Percentiles rank a stretch among this genome's conserved stretches.
Evolutionary conservation across 2,888 invertebrate species (phyloP).

Genomic region (Cordilura impudica): DNA sequence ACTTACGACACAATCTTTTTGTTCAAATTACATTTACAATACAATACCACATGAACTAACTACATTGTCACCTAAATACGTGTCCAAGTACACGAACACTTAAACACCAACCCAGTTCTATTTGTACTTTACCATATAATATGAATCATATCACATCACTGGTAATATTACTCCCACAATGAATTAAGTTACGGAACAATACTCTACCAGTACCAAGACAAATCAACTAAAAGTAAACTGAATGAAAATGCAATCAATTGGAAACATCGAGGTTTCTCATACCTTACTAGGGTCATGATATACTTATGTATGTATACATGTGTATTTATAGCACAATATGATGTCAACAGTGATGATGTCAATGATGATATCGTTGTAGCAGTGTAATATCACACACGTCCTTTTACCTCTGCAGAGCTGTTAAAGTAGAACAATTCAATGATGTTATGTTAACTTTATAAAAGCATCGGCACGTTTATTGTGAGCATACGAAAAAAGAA

Average conservation of each 20-base stretch:
- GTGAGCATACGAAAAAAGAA: no score
- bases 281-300: neutral
- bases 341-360: constrained; percentile 9
- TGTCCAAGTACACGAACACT: constrained; percentile 35
- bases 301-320: neutral
- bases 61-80: constrained; percentile 35
- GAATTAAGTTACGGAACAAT: constrained; percentile 6
- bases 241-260: constrained; percentile 49
- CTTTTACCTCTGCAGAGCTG: no score
- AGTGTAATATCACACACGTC: constrained; percentile 1
- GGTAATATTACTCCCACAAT: neutral
- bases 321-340: neutral
- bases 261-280: constrained; percentile 27
- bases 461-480: no score
- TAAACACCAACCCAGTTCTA: neutral
- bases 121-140: neutral
- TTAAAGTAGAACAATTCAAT: no score
- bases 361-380: constrained; percentile 1
- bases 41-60: neutral
- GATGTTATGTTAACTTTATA: no score
- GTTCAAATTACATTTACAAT: neutral
- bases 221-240: constrained; percentile 29
- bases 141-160: neutral
- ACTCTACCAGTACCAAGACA: neutral
- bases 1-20: neutral